A percentile compares a stretch with the other conserved stretches of the same genome.
phyloP scores from a whole-genome alignment of 2,888 invertebrate species.

The Tachina lurida region DNA sequence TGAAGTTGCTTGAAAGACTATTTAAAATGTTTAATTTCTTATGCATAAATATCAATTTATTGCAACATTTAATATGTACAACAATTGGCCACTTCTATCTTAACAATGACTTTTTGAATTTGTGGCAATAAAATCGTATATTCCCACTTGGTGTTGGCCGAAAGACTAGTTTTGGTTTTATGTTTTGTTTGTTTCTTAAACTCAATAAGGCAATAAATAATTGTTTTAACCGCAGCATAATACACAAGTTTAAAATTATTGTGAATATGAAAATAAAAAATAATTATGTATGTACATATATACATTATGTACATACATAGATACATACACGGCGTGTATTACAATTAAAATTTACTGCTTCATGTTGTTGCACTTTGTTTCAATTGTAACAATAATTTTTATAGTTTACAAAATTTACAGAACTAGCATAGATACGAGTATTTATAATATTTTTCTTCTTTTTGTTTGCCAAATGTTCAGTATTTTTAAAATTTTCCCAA shows the following conservation, averaged over 20 bases:
- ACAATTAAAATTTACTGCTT: neutral
- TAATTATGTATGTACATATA: too few species aligned
- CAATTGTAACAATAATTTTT: neutral
- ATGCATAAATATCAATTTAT: neutral
- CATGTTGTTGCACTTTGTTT: slow-evolving; percentile 9
- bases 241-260: neutral
- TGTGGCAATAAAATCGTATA: slow-evolving; percentile 8
- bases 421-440: neutral
- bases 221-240: slow-evolving; percentile 50
- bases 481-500: too few species aligned
- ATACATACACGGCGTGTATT: neutral
- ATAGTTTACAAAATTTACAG: neutral
- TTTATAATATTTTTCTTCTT: too few species aligned
- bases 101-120: slow-evolving; percentile 32
- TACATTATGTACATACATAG: neutral
- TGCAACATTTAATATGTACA: neutral
- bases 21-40: neutral
- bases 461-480: neutral
- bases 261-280: neutral
- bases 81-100: slow-evolving; percentile 43
- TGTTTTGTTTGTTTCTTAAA: neutral
- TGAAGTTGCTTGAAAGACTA: neutral
- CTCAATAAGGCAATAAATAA: neutral
- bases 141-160: slow-evolving; percentile 12
- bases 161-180: slow-evolving; percentile 44